Evolutionary conservation across 2,888 invertebrate genomes (phyloP), one percentile per base, ranked within the genome.

Genomic region (Chloroclysta siterata): DNA sequence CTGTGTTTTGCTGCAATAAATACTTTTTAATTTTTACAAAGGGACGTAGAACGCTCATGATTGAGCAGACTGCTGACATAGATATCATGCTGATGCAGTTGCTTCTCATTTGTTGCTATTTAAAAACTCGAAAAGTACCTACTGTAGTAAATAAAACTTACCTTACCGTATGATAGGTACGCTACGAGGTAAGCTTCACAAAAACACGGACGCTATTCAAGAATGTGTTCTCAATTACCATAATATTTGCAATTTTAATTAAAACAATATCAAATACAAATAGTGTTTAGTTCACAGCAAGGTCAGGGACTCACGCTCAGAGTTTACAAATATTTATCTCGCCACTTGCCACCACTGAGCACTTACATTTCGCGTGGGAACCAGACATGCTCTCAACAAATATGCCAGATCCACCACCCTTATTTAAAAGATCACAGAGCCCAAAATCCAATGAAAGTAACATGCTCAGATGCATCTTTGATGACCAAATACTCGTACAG

Each of bases 301-400:
- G 85, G 86, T 85, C 85, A 82, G 76, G 80, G 80, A 73, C 82
- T 80, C 73, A 77, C 78, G 72, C 77, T 77, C 72, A 76, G 72
- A 79, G 78, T 85, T 82, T 84, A 90, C 89, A 88, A 90, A 92
- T 90, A 90, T 91, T 92, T 89, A 88, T 88, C 86, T 88, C 81
- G 67, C 79, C 85, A 89, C 86, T 90, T 87, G 83, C 85, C 85
- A 85, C 85, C 79, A 82, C 79, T 77, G 75, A 80, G 71, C 69
- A 81, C 76, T 69, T 68, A 81, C 76, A 81, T 87, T 88, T 87
- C 83, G 87, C 90, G 91, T 92, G 91, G 90, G 91, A 92, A 61
- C 63, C 57, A 71, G 66, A 72, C 76, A 75, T 68, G 60, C 63
- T 48, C 69, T 67, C 65, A 60, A 68, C 65, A 72, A 64, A 63